These are phyloP conservation scores for Drosophila limbata DNA, from an alignment of 2,888 invertebrate genomes.

Conservation along the genomic window DNA sequence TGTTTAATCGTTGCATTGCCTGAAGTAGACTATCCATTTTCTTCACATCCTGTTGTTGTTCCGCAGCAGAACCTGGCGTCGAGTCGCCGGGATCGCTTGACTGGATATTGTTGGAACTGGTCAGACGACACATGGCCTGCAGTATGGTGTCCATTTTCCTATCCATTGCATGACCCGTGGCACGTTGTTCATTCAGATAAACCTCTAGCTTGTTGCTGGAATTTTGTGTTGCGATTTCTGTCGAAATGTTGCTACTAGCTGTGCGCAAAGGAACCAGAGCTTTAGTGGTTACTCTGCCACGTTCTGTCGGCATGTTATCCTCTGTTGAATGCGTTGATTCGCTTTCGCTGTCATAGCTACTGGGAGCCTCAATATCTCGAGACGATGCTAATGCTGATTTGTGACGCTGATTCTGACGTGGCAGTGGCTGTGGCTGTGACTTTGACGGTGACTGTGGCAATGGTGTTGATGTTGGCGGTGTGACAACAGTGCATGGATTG, in stretches of 20 bases:
- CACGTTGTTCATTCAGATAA: constrained; percentile 45
- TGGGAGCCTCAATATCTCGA: not conserved
- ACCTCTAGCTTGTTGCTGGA: constrained; percentile 21
- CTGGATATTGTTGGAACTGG: not conserved
- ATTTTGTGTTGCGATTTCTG: not conserved
- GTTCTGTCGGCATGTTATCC: constrained; percentile 4
- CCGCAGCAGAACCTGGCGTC: not conserved
- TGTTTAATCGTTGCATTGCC: constrained; percentile 6
- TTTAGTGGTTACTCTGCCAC: not conserved
- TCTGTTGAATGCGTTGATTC: constrained; percentile 38
- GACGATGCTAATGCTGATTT: not conserved
- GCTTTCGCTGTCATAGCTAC: constrained; percentile 26
- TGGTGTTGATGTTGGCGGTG: constrained; percentile 4
- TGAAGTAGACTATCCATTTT: constrained; percentile 18
- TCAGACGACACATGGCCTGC: constrained; percentile 37
- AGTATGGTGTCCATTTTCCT: constrained; percentile 55
- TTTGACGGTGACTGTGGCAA: not conserved
- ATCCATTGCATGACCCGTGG: constrained; percentile 36
- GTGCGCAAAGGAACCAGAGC: not conserved
- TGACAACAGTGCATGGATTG: not conserved
- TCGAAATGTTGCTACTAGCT: not conserved
- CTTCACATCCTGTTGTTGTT: constrained; percentile 1
- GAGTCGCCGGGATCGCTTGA: not conserved
- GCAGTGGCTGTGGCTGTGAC: not conserved
- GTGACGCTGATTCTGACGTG: not conserved